phyloP scores from a whole-genome alignment of 1,140 invertebrate species.

The Brachionus manjavacas region DNA sequence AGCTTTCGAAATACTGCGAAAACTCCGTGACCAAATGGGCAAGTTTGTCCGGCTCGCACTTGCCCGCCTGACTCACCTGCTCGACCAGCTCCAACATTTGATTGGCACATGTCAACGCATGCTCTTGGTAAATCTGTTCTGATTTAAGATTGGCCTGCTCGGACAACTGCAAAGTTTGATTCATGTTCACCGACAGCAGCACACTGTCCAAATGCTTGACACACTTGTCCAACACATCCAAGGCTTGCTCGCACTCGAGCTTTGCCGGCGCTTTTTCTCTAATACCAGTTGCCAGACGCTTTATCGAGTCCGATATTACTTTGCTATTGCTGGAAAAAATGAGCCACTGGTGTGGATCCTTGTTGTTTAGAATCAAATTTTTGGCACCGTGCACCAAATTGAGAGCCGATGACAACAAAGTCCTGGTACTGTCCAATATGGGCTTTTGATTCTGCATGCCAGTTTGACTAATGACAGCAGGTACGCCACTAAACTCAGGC shows the following conservation, averaged over 20 bases:
- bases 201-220: slow-evolving; percentile 79
- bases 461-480: slow-evolving; percentile 74
- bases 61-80: slow-evolving; percentile 72
- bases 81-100: slow-evolving; percentile 66
- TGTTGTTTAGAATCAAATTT: slow-evolving; percentile 76
- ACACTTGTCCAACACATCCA: slow-evolving; percentile 70
- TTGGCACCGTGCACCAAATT: slow-evolving; percentile 85
- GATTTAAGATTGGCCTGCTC: slow-evolving; percentile 63
- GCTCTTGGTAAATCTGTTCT: slow-evolving; percentile 70
- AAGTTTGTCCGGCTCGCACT: slow-evolving; percentile 83
- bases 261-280: slow-evolving; percentile 88
- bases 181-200: slow-evolving; percentile 72
- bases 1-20: slow-evolving; percentile 73
- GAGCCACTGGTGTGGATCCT: slow-evolving; percentile 88
- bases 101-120: slow-evolving; percentile 63
- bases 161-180: slow-evolving; percentile 69
- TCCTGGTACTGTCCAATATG: slow-evolving; percentile 73
- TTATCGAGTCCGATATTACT: slow-evolving; percentile 90
- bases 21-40: slow-evolving; percentile 78
- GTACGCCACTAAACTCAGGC: slow-evolving; percentile 83
- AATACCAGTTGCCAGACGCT: slow-evolving; percentile 81
- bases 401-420: slow-evolving; percentile 76
- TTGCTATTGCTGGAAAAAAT: slow-evolving; percentile 84
- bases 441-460: slow-evolving; percentile 71
- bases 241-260: slow-evolving; percentile 79